Conservation (phyloP, 1,140 invertebrate genomes). For the Pogonomyrmex californicus region DNA sequence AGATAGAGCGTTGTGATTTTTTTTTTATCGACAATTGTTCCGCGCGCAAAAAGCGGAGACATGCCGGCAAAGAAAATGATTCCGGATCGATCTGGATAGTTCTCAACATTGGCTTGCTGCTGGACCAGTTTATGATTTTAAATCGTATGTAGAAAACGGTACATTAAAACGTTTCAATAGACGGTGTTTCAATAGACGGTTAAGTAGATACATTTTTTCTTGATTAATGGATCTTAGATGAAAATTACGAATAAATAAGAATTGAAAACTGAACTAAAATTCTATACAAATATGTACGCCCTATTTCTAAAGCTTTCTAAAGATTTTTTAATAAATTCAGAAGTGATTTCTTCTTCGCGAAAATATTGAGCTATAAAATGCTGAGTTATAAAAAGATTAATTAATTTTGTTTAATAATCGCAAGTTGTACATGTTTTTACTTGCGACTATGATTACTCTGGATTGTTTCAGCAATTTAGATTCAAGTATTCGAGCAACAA, state of each 20-base stretch:
- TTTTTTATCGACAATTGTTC: constrained; percentile 11
- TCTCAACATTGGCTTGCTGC: not conserved
- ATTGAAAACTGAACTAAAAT: not conserved
- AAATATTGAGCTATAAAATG: not conserved
- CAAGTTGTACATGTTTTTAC: not conserved
- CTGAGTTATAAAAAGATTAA: not conserved
- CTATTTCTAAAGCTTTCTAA: not conserved
- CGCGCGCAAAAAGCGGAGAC: not conserved
- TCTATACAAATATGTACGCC: not conserved
- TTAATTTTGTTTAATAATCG: not conserved
- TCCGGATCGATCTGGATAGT: not conserved
- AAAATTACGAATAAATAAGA: not conserved
- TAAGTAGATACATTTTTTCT: not conserved
- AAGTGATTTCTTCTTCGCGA: not conserved
- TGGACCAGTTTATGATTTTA: not conserved
- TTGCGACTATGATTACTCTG: not conserved
- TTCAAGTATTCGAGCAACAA: not conserved
- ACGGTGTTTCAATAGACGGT: not conserved
- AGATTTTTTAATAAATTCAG: not conserved
- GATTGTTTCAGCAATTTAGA: not conserved
- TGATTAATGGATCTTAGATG: not conserved
- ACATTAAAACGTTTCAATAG: not conserved
- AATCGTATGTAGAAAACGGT: not conserved
- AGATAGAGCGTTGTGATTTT: not conserved
- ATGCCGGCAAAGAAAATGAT: not conserved